These are phyloP conservation scores for Alca torda DNA, from an alignment of 2,797 vertebrate genomes.

Conservation along the genomic window DNA sequence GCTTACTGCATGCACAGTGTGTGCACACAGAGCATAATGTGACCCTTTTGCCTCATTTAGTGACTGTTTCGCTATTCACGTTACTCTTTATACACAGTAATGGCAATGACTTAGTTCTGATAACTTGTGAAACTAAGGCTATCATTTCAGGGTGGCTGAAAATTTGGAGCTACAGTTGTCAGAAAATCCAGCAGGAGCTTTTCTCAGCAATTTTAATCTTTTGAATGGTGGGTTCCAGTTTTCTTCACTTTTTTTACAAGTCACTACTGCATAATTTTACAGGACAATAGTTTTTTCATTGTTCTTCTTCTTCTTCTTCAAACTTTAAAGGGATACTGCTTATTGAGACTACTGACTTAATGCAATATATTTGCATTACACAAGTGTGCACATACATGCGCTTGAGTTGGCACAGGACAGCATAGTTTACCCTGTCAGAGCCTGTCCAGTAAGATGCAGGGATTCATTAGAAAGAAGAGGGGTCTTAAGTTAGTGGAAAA, in stretches of 20 bases:
- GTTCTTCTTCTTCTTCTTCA: not conserved
- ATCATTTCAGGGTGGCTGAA: constrained; percentile 54
- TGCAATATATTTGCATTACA: not conserved
- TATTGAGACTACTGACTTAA: not conserved
- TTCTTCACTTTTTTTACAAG: not conserved
- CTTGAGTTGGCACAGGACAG: not conserved
- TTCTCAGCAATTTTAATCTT: constrained; percentile 47
- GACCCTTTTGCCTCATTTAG: not conserved
- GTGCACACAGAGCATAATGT: not conserved
- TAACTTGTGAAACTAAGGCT: not conserved
- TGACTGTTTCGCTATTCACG: not conserved
- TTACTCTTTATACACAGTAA: not conserved
- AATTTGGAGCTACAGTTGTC: constrained; percentile 33
- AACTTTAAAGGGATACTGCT: not conserved
- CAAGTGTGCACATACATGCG: accelerated
- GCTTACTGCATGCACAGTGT: not conserved
- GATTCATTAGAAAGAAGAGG: not conserved
- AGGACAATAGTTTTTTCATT: not conserved
- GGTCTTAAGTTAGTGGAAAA: not conserved
- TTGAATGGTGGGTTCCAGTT: constrained; percentile 41
- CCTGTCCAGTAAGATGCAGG: not conserved
- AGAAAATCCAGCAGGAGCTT: not conserved
- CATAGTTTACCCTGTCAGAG: not conserved
- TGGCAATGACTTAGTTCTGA: not conserved
- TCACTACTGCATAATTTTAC: not conserved